Percentiles rank a stretch among this genome's conserved stretches.
Evolutionary conservation across 2,888 invertebrate species (phyloP).

Genomic region (Ryuthela nishihirai): DNA sequence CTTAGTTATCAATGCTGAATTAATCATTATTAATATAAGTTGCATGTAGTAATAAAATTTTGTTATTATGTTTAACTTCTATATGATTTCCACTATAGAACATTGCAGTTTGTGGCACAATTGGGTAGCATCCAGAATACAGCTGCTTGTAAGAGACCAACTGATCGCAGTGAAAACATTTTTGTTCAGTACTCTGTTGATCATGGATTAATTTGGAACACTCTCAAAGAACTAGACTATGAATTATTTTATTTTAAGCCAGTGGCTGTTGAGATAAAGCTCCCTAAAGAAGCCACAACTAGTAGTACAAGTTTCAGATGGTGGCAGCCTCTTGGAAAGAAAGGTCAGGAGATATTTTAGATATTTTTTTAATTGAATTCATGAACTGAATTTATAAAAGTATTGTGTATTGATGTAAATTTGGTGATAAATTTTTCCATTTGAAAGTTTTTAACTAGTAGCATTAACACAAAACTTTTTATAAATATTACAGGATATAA

Average conservation of each 20-base stretch:
- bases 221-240: constrained; percentile 47
- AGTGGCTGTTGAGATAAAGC: constrained; percentile 46
- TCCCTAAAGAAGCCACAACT: constrained; percentile 50
- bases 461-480: too few species aligned
- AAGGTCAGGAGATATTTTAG: constrained; percentile 2
- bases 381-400: too few species aligned
- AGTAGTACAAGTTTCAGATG: constrained; percentile 50
- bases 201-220: constrained; percentile 49
- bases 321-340: constrained; percentile 49
- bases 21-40: not conserved
- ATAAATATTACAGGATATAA: too few species aligned
- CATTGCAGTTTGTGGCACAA: constrained; percentile 48
- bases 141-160: constrained; percentile 45
- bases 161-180: constrained; percentile 47
- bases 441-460: too few species aligned
- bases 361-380: not conserved
- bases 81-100: too few species aligned
- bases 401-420: too few species aligned
- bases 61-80: not conserved
- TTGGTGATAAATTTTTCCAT: too few species aligned
- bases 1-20: too few species aligned
- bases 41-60: not conserved
- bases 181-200: constrained; percentile 50
- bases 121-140: constrained; percentile 46
- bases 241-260: constrained; percentile 44